Evolutionary conservation across 2,888 invertebrate species (phyloP).

Genomic region (Harmothoe impar): DNA sequence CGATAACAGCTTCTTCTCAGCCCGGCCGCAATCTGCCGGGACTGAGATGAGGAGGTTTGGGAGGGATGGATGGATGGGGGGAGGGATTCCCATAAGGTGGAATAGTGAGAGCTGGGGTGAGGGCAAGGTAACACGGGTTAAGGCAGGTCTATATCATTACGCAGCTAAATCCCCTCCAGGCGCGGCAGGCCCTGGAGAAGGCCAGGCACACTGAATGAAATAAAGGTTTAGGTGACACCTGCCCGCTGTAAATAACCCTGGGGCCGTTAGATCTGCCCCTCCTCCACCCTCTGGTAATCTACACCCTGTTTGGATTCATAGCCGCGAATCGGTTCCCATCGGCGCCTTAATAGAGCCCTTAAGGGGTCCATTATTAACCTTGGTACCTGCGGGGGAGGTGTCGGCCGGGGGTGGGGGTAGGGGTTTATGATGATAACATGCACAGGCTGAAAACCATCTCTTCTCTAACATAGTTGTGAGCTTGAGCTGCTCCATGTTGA

Average conservation of each 20-base stretch:
- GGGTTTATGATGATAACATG: too few species aligned
- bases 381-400: too few species aligned
- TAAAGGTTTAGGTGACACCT: conserved; percentile 29
- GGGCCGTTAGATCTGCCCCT: background rate
- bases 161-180: background rate
- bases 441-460: too few species aligned
- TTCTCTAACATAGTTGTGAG: too few species aligned
- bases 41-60: background rate
- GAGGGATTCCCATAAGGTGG: background rate
- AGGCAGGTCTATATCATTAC: conserved; percentile 33
- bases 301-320: background rate
- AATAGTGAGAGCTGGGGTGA: background rate
- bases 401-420: too few species aligned
- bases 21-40: background rate
- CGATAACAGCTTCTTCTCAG: background rate
- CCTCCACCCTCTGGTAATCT: background rate
- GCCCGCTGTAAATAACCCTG: conserved; percentile 35
- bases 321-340: background rate
- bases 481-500: too few species aligned
- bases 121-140: conserved; percentile 3
- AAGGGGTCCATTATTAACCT: background rate
- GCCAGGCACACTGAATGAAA: background rate
- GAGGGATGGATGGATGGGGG: background rate
- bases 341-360: background rate
- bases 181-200: background rate